Base-by-base conservation (phyloP, 2,888 invertebrate species). In the Dicranocentrus wangi region DNA sequence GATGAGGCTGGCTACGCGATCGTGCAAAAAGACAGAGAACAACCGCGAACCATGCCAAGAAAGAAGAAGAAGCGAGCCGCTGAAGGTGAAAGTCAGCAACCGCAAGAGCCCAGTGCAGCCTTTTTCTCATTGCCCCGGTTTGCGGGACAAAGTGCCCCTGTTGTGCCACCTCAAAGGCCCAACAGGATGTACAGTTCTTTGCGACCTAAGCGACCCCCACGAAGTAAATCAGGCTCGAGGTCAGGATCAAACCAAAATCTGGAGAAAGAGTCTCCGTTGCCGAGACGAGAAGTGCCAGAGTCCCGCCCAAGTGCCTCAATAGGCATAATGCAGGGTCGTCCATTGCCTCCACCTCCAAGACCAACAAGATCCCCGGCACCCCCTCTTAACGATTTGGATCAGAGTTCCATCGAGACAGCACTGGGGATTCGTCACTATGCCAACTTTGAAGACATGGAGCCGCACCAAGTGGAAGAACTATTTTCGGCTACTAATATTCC, bases 291-390 rank as follows among this genome's bases (percentile, higher is more conserved):
- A 17, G 77, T 47, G 10, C 69, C 13, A 0, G 76, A 76, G 13
- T 42, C 73, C 0, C 58, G 84, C 10, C 83, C 85, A 1, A 82
- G 81, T 53, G 82, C 82, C 10, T 82, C 82, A 21, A 85, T 85
- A 58, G 83, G 83, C n/a, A 84, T 85, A 17, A 95, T 96, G 93
- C 94, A 94, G 89, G 93, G 93, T 86, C 91, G 96, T 83, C 96
- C 96, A 0, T 89, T 96, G 84, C 96, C 96, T 0, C 93, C 96
- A 2, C 96, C 96, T 0, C 96, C 96, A 1, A 90, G 95, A 78
- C 95, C 95, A 43, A 78, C 84, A 17, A 65, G 86, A 17, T 81
- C 83, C 0, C 84, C 85, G 1, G 77, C 63, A 0, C 81, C 81
- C 1, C 80, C 81, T 0, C 23, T 84, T 15, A 85, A 83, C 69